Conservation (phyloP, 2,888 invertebrate genomes). For the Cantharis rustica region DNA sequence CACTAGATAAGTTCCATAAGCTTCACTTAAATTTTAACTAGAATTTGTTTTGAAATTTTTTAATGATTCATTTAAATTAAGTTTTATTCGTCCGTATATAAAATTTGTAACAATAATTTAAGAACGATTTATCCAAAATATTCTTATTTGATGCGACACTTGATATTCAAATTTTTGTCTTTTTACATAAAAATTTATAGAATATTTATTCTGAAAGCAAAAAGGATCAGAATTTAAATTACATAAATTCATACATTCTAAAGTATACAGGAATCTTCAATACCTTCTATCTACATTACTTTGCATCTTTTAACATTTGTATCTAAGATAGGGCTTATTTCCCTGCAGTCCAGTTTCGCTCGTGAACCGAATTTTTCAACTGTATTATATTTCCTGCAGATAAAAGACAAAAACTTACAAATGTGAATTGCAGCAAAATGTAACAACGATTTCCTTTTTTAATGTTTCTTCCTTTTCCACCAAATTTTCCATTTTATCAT, state of each 20-base stretch:
- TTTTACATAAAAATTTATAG: constrained; percentile 3
- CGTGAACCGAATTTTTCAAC: constrained; percentile 46
- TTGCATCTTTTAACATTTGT: constrained; percentile 55
- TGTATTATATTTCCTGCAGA: constrained; percentile 49
- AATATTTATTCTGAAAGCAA: background rate
- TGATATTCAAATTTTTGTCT: background rate
- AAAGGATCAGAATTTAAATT: constrained; percentile 36
- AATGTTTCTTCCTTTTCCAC: constrained; percentile 29
- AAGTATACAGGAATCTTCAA: constrained; percentile 53
- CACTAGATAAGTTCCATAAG: constrained; percentile 14
- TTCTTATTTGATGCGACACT: background rate
- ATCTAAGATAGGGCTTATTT: constrained; percentile 52
- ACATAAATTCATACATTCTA: constrained; percentile 55
- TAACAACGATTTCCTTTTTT: constrained; percentile 32
- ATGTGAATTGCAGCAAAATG: constrained; percentile 31
- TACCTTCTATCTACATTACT: constrained; percentile 49
- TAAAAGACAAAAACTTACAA: constrained; percentile 42
- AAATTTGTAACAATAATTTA: background rate
- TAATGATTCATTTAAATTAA: background rate
- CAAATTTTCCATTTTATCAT: constrained; percentile 3
- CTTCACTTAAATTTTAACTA: background rate
- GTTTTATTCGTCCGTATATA: background rate
- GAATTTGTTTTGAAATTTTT: constrained; percentile 6
- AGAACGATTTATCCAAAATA: background rate
- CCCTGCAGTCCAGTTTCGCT: constrained; percentile 51